phyloP scores from a whole-genome alignment of 2,888 invertebrate genomes.

The Philereme transversata region DNA sequence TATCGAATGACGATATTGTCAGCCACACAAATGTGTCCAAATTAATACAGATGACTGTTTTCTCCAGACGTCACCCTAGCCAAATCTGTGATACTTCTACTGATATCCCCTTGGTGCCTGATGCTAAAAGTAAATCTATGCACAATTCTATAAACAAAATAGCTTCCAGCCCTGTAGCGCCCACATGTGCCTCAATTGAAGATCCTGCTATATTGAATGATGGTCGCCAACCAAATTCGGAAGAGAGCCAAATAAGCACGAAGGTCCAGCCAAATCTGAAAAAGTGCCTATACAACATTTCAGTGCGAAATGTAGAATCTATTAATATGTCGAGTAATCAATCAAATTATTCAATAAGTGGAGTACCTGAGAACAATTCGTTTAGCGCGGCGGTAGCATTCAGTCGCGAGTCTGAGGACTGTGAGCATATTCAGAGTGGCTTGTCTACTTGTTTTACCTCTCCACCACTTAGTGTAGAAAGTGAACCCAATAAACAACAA shows the following conservation, averaged over 20 bases:
- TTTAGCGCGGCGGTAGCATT: not conserved
- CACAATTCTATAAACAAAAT: not conserved
- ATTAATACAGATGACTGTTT: not conserved
- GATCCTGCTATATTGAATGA: not conserved
- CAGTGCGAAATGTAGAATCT: slow-evolving; percentile 7
- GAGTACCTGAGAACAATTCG: not conserved
- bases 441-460: not conserved
- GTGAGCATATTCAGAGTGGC: not conserved
- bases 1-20: not conserved
- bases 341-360: not conserved
- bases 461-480: not conserved
- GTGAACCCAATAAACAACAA: not conserved
- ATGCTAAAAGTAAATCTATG: not conserved
- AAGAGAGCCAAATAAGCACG: not conserved
- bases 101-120: not conserved
- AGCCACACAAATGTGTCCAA: not conserved
- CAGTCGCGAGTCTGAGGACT: not conserved
- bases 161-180: not conserved
- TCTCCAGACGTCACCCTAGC: slow-evolving; percentile 6
- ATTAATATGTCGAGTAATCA: slow-evolving; percentile 4
- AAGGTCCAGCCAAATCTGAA: not conserved
- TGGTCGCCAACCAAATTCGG: not conserved
- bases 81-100: not conserved
- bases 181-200: not conserved
- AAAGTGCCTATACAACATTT: not conserved